Evolutionary conservation across 2,797 vertebrate species (phyloP).

Genomic region (Schizothorax lantsangensis): DNA sequence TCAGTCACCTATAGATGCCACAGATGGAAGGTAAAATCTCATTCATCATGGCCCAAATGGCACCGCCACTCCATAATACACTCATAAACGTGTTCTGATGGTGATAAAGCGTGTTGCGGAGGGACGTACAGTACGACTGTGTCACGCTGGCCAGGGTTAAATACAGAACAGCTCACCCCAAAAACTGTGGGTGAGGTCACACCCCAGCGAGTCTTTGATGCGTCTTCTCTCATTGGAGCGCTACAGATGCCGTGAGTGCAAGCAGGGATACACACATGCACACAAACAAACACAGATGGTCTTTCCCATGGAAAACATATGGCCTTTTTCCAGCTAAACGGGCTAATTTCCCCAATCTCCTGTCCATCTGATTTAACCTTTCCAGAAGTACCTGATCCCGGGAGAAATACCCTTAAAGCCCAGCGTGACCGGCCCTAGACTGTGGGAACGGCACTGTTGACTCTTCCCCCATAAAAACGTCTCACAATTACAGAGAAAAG

Average conservation of each 20-base stretch:
- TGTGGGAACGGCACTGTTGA: conserved; percentile 52
- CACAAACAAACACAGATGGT: conserved; percentile 53
- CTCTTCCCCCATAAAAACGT: conserved; percentile 42
- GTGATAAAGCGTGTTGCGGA: conserved; percentile 25
- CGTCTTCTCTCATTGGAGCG: conserved; percentile 56
- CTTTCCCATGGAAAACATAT: conserved; percentile 49
- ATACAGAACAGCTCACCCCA: conserved; percentile 76
- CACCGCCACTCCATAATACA: not conserved
- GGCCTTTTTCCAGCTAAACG: conserved; percentile 26
- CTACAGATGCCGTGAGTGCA: conserved; percentile 9
- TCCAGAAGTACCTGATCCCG: conserved; percentile 38
- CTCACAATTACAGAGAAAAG: conserved; percentile 56
- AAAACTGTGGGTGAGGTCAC: conserved; percentile 74
- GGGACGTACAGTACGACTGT: conserved; percentile 59
- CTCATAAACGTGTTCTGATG: not conserved
- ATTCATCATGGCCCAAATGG: not conserved
- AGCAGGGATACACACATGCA: conserved; percentile 28
- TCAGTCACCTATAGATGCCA: not conserved
- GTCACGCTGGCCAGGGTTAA: conserved; percentile 71
- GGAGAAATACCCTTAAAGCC: conserved; percentile 14
- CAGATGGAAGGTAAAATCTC: not conserved
- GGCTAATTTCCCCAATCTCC: conserved; percentile 16
- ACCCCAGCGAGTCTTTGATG: conserved; percentile 73
- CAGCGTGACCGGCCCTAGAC: not conserved
- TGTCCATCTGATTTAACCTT: conserved; percentile 28